These are phyloP conservation scores for Iselma pallidipennis DNA, from an alignment of 2,888 invertebrate species.

Conservation along the genomic window DNA sequence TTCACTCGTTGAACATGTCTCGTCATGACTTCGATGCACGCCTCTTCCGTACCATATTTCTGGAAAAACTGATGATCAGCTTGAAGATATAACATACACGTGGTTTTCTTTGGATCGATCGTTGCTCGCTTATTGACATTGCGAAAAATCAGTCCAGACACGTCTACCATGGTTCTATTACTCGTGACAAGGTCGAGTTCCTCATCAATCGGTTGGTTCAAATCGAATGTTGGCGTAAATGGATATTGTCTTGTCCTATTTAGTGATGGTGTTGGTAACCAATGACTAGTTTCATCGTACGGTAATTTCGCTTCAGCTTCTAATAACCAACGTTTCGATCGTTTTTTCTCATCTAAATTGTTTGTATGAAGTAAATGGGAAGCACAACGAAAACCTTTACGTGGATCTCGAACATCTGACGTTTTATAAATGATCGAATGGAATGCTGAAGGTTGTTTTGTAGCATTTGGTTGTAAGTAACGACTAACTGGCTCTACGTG, in stretches of 20 bases:
- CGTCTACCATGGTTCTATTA: slow-evolving; percentile 44
- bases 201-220: slow-evolving; percentile 51
- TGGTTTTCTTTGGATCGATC: slow-evolving; percentile 85
- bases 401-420: slow-evolving; percentile 71
- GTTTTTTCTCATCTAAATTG: slow-evolving; percentile 33
- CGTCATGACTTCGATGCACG: slow-evolving; percentile 94
- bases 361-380: slow-evolving; percentile 47
- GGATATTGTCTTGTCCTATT: slow-evolving; percentile 57
- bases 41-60: slow-evolving; percentile 91
- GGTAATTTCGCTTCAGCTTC: slow-evolving; percentile 62
- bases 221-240: slow-evolving; percentile 52
- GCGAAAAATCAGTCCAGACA: slow-evolving; percentile 60
- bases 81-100: slow-evolving; percentile 93
- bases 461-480: slow-evolving; percentile 61
- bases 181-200: slow-evolving; percentile 46
- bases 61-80: slow-evolving; percentile 97
- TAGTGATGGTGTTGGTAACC: slow-evolving; percentile 36
- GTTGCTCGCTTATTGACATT: slow-evolving; percentile 71
- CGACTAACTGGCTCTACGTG: slow-evolving; percentile 81
- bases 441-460: slow-evolving; percentile 58
- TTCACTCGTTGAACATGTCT: slow-evolving; percentile 93
- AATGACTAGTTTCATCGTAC: slow-evolving; percentile 56
- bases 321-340: slow-evolving; percentile 63
- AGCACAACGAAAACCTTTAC: slow-evolving; percentile 46
- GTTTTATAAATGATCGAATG: slow-evolving; percentile 85